Base-by-base conservation (phyloP, 2,888 invertebrate species). In the Beris morrisii region DNA sequence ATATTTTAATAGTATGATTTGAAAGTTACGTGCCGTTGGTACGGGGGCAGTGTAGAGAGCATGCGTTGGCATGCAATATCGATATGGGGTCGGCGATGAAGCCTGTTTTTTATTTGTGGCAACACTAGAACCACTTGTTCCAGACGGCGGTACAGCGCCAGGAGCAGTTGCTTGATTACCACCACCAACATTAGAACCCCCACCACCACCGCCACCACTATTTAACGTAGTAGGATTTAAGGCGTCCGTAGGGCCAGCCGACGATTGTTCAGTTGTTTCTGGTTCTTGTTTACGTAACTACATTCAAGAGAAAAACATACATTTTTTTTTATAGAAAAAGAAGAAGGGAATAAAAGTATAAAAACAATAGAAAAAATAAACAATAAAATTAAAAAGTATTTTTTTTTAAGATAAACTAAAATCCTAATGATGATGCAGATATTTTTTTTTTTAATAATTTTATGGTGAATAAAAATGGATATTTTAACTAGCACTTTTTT, bases 41-140 rank as follows among this genome's bases (percentile, higher is more conserved):
- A 84, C 84, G 79, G 84, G 84, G 81, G 84, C 82, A 78, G 83
- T 83, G 82, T 84, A 84, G 78, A 83, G 83, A 74, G 84, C 84
- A 83, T 84, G 84, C 79, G 83, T 83, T 77, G 84, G 84, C 84
- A 84, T 84, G 82, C 84, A 84, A 81, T 84, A 84, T 78, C 84
- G 84, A 78, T 82, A 84, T 69, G 77, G 74, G 71, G 79, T 78
- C 72, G 81, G 80, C 74, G 70, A 74, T 74, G 63, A 64, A 61
- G 66, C 56, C 69, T 68, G 66, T 45, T 67, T 67, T 67, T 69
- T 68, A 65, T 68, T 69, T 28, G 64, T 70, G 63, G 79, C 79
- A 64, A 44, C 63, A 56, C 52, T 56, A 66, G 59, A 48, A 15
- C 45, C 48, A 44, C 55, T 55, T 48, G 43, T 46, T 55, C 54